Evolutionary conservation across 2,888 invertebrate species (phyloP), one percentile per base, ranked within the genome.

Genomic region (Drepanosiphum platanoidis): DNA sequence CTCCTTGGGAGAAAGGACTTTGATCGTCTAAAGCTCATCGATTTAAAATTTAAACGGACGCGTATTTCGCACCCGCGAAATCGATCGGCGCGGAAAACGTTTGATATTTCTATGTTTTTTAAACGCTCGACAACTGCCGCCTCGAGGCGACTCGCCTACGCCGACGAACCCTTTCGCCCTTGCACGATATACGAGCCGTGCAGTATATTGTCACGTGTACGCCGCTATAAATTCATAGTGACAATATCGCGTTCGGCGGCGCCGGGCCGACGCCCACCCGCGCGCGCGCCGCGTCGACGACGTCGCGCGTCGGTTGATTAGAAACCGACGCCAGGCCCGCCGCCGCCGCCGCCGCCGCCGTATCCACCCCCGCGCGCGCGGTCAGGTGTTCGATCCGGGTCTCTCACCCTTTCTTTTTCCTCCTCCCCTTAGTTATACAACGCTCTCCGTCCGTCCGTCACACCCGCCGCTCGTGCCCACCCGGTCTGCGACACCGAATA

Each of bases 251-350:
- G 22, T 7, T 0, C 27, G 61, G 61, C 52, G 81, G 71, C 81
- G 81, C 72, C 80, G 39, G 42, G 72, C 36, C 72, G 83, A 82
- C 83, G 83, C 83, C 83, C 82, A 58, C 81, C 64, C 77, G 61
- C 30, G 42, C 79, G 61, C 11, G 42, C 42, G 30, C 34, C 32
- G 75, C 64, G 72, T 75, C 75, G 61, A 32, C 39, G 15, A 34
- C 58, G 32, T 71, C n/a, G 72, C 64, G n/a, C 78, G 32, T 32
- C 78, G 80, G 70, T 70, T 80, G 80, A 80, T 80, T 80, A 70
- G 80, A 70, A 70, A 46, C 78, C 36, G 64, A 39, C 78, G 39
- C 79, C 42, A 42, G 46, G 15, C n/a, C 4, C 46, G 30, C 77
- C 32, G 32, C 7, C n/a, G n/a, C 66, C 32, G 18, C 66, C 11